Evolutionary conservation across 2,888 invertebrate genomes (phyloP), one percentile per base, ranked within the genome.

Genomic region (Periphyllus acericola): DNA sequence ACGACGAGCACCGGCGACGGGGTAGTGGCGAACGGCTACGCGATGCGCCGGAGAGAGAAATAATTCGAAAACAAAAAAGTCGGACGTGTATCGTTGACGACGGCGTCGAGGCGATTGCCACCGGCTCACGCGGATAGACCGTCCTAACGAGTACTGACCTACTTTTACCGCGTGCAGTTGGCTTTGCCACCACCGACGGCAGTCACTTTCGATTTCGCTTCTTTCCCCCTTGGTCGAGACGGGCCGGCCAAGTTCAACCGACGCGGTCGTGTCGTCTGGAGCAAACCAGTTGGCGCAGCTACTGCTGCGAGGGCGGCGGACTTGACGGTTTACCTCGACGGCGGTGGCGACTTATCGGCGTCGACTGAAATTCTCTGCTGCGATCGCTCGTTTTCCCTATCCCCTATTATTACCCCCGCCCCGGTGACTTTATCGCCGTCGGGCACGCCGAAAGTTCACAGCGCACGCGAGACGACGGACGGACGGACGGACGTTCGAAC

Each of bases 231-330:
- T 25, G 55, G 55, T 36, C 60, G 32, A n/a, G n/a, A 52, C 17
- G 17, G 52, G 25, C 34, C 36, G 80, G 74, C 75, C 74, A 75
- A 83, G 83, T 83, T 83, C 52, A 82, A 46, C 40, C 72, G 46
- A n/a, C 36, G 72, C 21, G 55, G 32, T 29, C 83, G 52, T 36
- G 72, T 11, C 40, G 74, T 2, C 55, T 36, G 1, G 32, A 25
- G 1, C 5, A 17, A 21, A 36, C 1, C 34, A 11, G 34, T 74
- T 21, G 32, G 36, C 21, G 8, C 5, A 1, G 21, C 5, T 71
- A 5, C 36, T 19, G 21, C 21, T 74, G 5, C 25, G 74, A 2
- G 25, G 25, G 34, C 36, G 74, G 5, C 34, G 34, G 0, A 3
- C 0, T 8, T 6, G n/a, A 29, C 29, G 11, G 25, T 25, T 25